Evolutionary conservation across 2,888 invertebrate genomes (phyloP).

Genomic region (Drosophila recens): DNA sequence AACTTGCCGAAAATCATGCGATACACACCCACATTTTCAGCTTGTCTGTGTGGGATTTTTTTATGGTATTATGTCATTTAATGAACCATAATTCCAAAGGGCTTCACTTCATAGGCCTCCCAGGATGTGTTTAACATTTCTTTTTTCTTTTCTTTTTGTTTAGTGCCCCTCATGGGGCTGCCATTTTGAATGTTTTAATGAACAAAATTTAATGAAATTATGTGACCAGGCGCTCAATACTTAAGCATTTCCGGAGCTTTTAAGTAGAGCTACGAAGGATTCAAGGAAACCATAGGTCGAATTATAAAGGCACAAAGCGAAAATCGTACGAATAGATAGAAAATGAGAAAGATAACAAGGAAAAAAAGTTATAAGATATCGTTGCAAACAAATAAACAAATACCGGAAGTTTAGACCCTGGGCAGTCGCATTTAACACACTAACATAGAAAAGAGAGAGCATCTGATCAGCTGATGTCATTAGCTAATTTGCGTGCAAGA

Average conservation of each 20-base stretch:
- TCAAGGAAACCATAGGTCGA: background rate
- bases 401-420: too few species aligned
- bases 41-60: slow-evolving; percentile 4
- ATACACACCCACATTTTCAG: slow-evolving; percentile 21
- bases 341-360: background rate
- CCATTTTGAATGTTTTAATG: slow-evolving; percentile 74
- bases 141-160: slow-evolving; percentile 22
- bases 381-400: background rate
- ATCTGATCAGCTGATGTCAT: too few species aligned
- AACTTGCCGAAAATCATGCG: slow-evolving; percentile 44
- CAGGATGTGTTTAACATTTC: slow-evolving; percentile 42
- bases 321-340: too few species aligned
- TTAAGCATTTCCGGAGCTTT: slow-evolving; percentile 23
- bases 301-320: too few species aligned
- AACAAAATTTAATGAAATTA: slow-evolving; percentile 73
- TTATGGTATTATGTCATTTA: slow-evolving; percentile 73
- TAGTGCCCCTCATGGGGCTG: slow-evolving; percentile 21
- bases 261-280: background rate
- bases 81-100: slow-evolving; percentile 75
- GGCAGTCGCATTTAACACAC: too few species aligned
- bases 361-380: background rate
- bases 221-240: slow-evolving; percentile 36
- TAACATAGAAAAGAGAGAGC: too few species aligned
- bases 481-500: too few species aligned
- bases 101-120: slow-evolving; percentile 50